Evolutionary conservation across 92 coral and sea anemone species (phyloP).

Genomic region (Zoanthus solanderi): DNA sequence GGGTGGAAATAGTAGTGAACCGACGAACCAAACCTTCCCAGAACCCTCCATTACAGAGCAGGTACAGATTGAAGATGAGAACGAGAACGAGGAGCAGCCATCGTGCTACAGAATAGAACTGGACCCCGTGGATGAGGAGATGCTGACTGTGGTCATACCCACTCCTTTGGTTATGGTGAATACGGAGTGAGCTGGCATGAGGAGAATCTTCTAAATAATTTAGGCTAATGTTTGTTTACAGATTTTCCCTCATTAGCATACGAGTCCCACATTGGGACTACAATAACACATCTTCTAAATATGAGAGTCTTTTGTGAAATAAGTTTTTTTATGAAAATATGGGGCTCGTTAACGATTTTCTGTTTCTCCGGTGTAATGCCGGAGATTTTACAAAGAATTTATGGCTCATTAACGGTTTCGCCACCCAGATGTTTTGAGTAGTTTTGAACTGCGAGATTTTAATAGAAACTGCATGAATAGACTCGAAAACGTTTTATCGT

Average conservation of each 20-base stretch:
- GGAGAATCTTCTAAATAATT: background rate
- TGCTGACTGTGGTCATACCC: constrained; percentile 40
- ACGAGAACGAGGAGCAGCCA: background rate
- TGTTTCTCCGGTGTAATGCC: no score
- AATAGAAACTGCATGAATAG: no score
- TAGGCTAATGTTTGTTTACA: background rate
- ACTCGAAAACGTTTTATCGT: no score
- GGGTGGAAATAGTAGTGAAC: background rate
- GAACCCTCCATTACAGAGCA: background rate
- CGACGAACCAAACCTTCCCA: background rate
- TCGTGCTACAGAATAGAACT: constrained; percentile 18
- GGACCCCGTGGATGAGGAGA: constrained; percentile 34
- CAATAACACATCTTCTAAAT: background rate
- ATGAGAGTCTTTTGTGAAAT: no score
- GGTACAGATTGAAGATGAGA: background rate
- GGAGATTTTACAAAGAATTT: no score
- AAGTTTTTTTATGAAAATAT: no score
- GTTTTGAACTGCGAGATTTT: no score
- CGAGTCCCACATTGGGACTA: background rate
- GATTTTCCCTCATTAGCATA: background rate
- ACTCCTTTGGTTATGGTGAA: constrained; percentile 40
- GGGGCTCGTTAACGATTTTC: no score
- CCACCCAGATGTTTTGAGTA: no score
- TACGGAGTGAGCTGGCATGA: constrained; percentile 14
- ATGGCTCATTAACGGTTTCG: no score